These are phyloP conservation scores for Pseudeuparius sepicola DNA, from an alignment of 2,888 invertebrate genomes.

Conservation along the genomic window DNA sequence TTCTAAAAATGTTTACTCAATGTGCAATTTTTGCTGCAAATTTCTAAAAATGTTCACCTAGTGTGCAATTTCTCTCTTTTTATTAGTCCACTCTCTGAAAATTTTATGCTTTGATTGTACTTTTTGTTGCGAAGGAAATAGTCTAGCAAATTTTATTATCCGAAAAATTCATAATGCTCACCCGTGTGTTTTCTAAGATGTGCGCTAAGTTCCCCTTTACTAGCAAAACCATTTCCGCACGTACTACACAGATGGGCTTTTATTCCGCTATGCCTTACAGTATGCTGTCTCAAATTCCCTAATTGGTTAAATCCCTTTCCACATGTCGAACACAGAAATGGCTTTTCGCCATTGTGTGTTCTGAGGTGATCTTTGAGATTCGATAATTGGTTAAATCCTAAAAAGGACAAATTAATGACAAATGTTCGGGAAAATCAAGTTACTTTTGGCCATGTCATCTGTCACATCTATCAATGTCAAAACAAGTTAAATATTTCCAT, in stretches of 20 bases:
- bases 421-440: background rate
- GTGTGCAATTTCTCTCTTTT: background rate
- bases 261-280: slow-evolving; percentile 39
- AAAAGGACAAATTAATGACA: slow-evolving; percentile 14
- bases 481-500: too few species aligned
- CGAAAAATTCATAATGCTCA: too few species aligned
- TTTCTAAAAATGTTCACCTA: slow-evolving; percentile 1
- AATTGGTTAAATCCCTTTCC: slow-evolving; percentile 41
- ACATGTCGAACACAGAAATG: slow-evolving; percentile 40
- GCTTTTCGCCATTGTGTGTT: slow-evolving; percentile 40
- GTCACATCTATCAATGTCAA: too few species aligned
- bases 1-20: too few species aligned
- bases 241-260: slow-evolving; percentile 41
- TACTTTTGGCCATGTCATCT: too few species aligned
- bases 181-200: slow-evolving; percentile 41
- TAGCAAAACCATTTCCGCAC: slow-evolving; percentile 40
- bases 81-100: too few species aligned
- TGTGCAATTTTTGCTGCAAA: too few species aligned
- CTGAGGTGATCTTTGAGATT: slow-evolving; percentile 41
- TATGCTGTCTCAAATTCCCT: slow-evolving; percentile 37
- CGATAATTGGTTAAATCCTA: slow-evolving; percentile 41
- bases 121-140: too few species aligned
- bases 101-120: too few species aligned
- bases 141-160: background rate
- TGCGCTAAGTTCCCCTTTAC: slow-evolving; percentile 39